Evolutionary conservation across 2,888 invertebrate genomes (phyloP).

Genomic region (Uropetala carovei): DNA sequence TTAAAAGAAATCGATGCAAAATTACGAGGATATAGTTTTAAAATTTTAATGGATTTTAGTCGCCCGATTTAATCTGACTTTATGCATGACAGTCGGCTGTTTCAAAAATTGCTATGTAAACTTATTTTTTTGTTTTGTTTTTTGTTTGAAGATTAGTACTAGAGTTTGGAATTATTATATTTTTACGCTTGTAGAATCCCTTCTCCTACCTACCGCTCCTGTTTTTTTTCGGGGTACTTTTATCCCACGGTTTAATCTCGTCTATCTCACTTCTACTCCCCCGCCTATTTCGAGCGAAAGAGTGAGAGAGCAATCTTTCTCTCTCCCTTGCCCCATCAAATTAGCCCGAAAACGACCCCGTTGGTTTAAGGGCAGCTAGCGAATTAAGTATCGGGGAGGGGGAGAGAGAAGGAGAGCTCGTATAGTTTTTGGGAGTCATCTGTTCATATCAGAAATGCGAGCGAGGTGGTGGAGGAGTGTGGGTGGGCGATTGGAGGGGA

Average conservation of each 20-base stretch:
- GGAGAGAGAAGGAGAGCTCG: too few relatives aligned
- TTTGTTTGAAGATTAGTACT: too few relatives aligned
- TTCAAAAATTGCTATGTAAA: too few relatives aligned
- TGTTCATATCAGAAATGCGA: slow-evolving; percentile 8
- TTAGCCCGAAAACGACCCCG: not conserved
- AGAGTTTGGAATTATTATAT: too few relatives aligned
- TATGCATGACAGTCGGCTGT: too few relatives aligned
- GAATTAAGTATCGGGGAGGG: not conserved
- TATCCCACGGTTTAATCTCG: not conserved
- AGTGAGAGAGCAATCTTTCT: not conserved
- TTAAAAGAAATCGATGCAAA: too few relatives aligned
- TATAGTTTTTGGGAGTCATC: not conserved
- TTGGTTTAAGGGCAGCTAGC: slow-evolving; percentile 5
- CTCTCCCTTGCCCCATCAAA: not conserved
- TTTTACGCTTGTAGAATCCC: too few relatives aligned
- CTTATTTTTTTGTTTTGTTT: too few relatives aligned
- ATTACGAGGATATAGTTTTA: too few relatives aligned
- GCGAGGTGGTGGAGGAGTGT: not conserved
- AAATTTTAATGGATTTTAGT: too few relatives aligned
- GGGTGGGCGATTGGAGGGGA: not conserved
- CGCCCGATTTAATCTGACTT: too few relatives aligned
- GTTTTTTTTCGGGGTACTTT: not conserved
- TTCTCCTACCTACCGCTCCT: too few relatives aligned
- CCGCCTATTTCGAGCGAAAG: not conserved
- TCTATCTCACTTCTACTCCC: not conserved